Conservation (phyloP, 2,888 invertebrate genomes). For the Thereva nobilitata region DNA sequence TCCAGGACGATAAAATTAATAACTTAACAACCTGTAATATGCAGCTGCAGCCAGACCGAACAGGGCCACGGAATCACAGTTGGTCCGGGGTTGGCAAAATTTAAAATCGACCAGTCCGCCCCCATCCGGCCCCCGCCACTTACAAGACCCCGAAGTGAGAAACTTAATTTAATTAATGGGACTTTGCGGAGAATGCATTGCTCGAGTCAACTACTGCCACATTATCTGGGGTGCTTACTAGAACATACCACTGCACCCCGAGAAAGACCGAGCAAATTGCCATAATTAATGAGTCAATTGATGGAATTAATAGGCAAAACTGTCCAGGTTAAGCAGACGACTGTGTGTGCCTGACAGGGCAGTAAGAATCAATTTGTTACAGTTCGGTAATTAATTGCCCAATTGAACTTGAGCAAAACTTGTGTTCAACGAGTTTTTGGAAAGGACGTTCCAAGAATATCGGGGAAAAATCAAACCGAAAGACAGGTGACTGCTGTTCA, state of each 20-base stretch:
- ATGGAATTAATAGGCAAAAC: slow-evolving; percentile 31
- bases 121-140: no score
- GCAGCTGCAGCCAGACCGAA: no score
- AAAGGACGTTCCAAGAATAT: no score
- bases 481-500: no score
- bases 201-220: not conserved
- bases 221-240: not conserved
- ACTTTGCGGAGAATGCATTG: slow-evolving; percentile 1
- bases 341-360: slow-evolving; percentile 15
- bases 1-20: not conserved
- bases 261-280: slow-evolving; percentile 6
- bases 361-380: slow-evolving; percentile 28
- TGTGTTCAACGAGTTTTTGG: no score
- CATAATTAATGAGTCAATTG: slow-evolving; percentile 29
- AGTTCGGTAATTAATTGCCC: not conserved
- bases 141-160: no score
- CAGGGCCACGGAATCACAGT: no score
- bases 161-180: slow-evolving; percentile 1
- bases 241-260: slow-evolving; percentile 9
- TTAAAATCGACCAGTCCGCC: no score
- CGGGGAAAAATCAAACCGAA: no score
- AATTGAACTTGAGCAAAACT: not conserved
- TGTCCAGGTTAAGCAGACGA: slow-evolving; percentile 17
- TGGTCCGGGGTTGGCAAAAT: no score
- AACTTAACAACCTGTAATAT: no score